Evolutionary conservation across 2,888 invertebrate genomes (phyloP), one percentile per base, ranked within the genome.

Genomic region (Stenolophus ochropezus): DNA sequence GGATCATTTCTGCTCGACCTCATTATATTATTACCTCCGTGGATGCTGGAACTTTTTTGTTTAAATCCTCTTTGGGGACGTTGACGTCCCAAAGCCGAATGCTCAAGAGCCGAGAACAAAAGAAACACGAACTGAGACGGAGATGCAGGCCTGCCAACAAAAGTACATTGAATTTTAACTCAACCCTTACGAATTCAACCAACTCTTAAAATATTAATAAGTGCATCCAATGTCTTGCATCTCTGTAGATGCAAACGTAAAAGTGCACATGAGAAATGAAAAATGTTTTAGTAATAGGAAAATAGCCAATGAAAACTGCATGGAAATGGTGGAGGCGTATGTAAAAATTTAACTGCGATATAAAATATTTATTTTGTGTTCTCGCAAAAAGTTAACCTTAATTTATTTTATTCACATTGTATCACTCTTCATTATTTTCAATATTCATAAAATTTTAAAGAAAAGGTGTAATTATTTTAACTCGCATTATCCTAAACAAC

Each of bases 11-110:
- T 23, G 4, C 4, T n/a, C 23, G 23, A 25, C 25, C 25, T 61
- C 25, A 61, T 61, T 61, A 61, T 61, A 25, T 61, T 23, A 61
- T 61, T 61, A 23, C 61, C 61, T 23, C 11, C 25, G 14, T 14
- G 11, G 61, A 25, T 61, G 23, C 25, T 23, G 23, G 2, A n/a
- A 21, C 23, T 61, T 56, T 56, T 56, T 61, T 61, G 25, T 61
- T 21, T 23, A 73, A 73, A 73, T 73, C 73, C 73, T 18, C 73
- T 73, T 73, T 49, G 47, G 73, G 49, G 42, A 73, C 47, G 23
- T 73, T 51, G 73, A 49, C 51, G 49, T 73, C 16, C 69, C 69
- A 42, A 42, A 69, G 69, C 42, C 27, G 69, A 47, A 51, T 73
- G 8, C 73, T 23, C 73, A 49, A 49, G 73, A 20, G 51, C 14